Conservation (phyloP, 2,113 vertebrate genomes). For the Tringa solitaria region DNA sequence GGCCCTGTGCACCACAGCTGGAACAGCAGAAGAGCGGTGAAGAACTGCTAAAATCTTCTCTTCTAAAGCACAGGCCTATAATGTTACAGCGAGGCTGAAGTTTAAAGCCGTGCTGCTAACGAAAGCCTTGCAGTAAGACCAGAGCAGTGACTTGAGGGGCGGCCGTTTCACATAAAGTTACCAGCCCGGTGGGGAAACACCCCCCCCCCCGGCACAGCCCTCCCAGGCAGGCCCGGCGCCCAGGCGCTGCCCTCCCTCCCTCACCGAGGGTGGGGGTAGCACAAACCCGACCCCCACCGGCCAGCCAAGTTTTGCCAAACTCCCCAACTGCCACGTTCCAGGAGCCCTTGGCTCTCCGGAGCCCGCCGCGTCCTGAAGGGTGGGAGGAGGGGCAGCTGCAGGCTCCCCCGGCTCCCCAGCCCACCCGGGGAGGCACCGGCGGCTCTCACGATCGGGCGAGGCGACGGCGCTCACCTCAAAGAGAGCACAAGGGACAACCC, state of each 20-base stretch:
- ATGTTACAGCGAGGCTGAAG: rapidly evolving
- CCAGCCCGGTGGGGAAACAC: rapidly evolving
- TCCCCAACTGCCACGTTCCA: background rate
- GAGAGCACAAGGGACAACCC: too few relatives aligned
- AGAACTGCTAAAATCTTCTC: background rate
- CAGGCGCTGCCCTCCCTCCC: background rate
- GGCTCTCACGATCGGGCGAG: background rate
- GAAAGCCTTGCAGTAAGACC: rapidly evolving
- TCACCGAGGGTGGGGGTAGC: background rate
- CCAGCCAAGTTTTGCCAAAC: rapidly evolving
- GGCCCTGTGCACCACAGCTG: rapidly evolving
- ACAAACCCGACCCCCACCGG: background rate
- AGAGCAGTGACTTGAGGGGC: background rate
- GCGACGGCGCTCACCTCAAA: too few relatives aligned
- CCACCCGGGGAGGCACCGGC: background rate
- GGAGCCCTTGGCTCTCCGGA: background rate
- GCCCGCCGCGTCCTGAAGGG: background rate
- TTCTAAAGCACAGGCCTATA: rapidly evolving
- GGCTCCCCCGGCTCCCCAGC: background rate
- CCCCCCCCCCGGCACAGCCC: rapidly evolving
- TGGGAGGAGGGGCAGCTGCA: background rate
- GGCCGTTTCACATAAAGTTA: rapidly evolving
- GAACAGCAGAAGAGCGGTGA: rapidly evolving
- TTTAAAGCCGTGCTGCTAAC: background rate
- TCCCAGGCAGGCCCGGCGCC: background rate